Base-by-base conservation (phyloP, 2,797 vertebrate species). In the Clarias fuscus region DNA sequence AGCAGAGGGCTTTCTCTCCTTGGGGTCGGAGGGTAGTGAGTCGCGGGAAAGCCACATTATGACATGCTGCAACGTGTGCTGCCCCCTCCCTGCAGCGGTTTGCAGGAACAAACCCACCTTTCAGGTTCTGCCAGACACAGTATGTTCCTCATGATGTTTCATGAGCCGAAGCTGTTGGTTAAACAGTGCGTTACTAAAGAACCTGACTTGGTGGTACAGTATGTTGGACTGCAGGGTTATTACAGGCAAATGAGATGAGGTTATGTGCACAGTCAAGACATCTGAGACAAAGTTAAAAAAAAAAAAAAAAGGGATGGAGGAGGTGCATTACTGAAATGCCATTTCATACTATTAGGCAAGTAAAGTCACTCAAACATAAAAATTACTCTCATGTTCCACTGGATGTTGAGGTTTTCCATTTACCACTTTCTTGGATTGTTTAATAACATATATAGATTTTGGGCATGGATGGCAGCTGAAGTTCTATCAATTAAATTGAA, bases 21-120 rank as follows among this genome's bases (percentile, higher is more conserved):
- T 84, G 85, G 83, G 86, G 84, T 89, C 89, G 85, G 73, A 84
- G 70, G 17, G 82, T 64, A 88, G 58, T 10, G 14, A 84, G 73
- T 76, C 22, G 33, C 84, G 58, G 65, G 77, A 61, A 88, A 89
- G 84, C 86, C 68, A 27, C 85, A 79, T 85, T 89, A 86, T 14
- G 78, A 84, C 90, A 87, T 87, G 90, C 90, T 87, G 88, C 56
- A 81, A 90, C 89, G 75, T 91, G 90, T 72, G 84, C 83, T 83
- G 86, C 86, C 85, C 86, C 86, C 88, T 85, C 87, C 75, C 88
- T 81, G 27, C 78, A 85, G 67, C 72, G 40, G 61, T 79, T 75
- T 48, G 71, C 70, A 62, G 76, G 84, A 89, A 87, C 87, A 89
- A 90, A 89, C 89, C 83, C 87, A 91, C 87, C 87, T 90, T 91